phyloP scores from a whole-genome alignment of 30 jellyfish, hydroid and myxozoan species.

The Haliclystus octoradiatus region DNA sequence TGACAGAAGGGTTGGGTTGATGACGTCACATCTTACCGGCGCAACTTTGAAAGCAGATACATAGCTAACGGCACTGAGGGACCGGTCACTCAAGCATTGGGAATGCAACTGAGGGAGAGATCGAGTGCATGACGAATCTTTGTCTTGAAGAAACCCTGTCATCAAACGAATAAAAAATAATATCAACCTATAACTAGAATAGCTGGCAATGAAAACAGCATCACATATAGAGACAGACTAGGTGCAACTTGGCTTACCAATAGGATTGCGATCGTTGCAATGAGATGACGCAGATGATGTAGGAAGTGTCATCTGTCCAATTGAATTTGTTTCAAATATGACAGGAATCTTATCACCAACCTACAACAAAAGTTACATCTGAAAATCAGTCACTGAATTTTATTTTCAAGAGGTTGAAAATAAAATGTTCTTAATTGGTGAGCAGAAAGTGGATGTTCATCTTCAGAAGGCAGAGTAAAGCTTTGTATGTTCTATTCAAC shows the following conservation, averaged over 20 bases:
- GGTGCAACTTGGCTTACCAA: constrained; percentile 32
- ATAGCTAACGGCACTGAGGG: constrained; percentile 45
- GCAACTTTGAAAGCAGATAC: constrained; percentile 57
- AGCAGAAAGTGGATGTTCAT: too few species aligned
- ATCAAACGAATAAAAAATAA: background rate
- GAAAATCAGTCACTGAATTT: background rate
- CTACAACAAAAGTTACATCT: constrained; percentile 20
- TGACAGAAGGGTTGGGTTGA: background rate
- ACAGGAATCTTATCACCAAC: constrained; percentile 73
- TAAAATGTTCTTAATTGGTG: too few species aligned
- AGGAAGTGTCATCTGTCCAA: constrained; percentile 61
- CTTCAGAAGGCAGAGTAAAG: too few species aligned
- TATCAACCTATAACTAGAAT: too few species aligned
- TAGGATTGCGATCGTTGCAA: constrained; percentile 67
- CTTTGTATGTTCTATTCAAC: too few species aligned
- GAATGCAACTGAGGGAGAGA: constrained; percentile 38
- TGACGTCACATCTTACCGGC: constrained; percentile 47
- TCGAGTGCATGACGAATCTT: constrained; percentile 53
- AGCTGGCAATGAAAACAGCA: background rate
- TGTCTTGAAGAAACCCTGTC: constrained; percentile 65
- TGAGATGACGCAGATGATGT: constrained; percentile 34
- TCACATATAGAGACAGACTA: background rate
- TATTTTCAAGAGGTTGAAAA: too few species aligned
- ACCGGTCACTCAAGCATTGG: constrained; percentile 56
- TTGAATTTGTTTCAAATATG: constrained; percentile 52